A percentile compares a stretch with the other conserved stretches of the same genome.
Evolutionary conservation across 2,113 vertebrate species (phyloP).

Genomic region (Larimichthys polyactis): DNA sequence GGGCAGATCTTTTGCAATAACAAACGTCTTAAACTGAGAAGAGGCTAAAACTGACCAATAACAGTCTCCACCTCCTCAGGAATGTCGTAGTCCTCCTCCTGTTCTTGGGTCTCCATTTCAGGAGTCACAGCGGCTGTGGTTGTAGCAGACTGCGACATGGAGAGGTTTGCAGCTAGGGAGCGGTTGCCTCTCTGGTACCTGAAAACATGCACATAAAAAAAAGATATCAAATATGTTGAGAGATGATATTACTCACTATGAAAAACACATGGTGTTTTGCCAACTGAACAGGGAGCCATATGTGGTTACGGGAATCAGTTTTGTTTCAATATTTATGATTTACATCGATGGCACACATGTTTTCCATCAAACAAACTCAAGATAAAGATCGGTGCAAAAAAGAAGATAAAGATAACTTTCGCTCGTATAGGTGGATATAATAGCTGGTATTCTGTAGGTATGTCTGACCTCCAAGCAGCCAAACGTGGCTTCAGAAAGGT

Average conservation of each 20-base stretch:
- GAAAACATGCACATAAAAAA: constrained; percentile 1
- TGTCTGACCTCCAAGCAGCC: constrained; percentile 93
- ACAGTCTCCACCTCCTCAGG: constrained; percentile 94
- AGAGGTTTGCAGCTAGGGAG: constrained; percentile 90
- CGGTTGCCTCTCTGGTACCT: constrained; percentile 96
- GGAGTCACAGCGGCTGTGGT: constrained; percentile 40
- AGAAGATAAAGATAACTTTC: neutral
- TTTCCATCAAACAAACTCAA: neutral
- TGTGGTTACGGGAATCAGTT: neutral
- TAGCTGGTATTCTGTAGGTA: neutral
- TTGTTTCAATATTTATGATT: neutral
- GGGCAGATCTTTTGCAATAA: neutral
- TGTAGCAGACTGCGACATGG: constrained; percentile 57
- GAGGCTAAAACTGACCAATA: constrained; percentile 85
- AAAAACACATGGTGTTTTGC: no score
- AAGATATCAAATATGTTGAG: neutral
- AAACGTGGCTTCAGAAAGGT: constrained; percentile 93
- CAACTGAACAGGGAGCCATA: neutral
- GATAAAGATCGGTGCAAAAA: no score
- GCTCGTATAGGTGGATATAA: neutral
- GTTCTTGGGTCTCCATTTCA: constrained; percentile 56
- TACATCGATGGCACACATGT: neutral
- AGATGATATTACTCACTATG: neutral
- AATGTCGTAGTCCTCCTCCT: constrained; percentile 92
- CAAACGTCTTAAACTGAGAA: neutral